A percentile compares a stretch with the other conserved stretches of the same genome.
Evolutionary conservation across 2,113 vertebrate genomes (phyloP).

Genomic region (Chlorodrepanis virens): DNA sequence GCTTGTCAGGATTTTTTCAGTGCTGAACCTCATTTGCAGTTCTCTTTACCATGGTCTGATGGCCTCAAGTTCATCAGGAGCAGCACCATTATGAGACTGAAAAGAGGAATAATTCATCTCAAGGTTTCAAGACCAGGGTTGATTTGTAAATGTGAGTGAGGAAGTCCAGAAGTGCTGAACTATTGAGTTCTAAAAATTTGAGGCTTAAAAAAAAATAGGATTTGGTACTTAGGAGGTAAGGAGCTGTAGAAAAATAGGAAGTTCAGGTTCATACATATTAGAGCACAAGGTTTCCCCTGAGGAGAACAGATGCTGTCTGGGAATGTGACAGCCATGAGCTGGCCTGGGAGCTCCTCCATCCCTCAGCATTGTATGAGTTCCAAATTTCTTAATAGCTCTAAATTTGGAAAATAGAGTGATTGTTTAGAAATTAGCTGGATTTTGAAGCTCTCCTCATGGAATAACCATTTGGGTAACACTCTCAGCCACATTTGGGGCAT

Average conservation of each 20-base stretch:
- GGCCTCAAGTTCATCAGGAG: neutral
- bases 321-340: neutral
- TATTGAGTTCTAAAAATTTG: neutral
- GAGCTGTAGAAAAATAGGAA: neutral
- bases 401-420: neutral
- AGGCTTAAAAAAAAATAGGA: neutral
- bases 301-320: neutral
- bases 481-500: neutral
- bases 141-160: neutral
- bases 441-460: neutral
- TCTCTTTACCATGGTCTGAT: neutral
- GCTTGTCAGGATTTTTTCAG: neutral
- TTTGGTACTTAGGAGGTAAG: neutral
- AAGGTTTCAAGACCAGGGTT: neutral
- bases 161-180: neutral
- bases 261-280: neutral
- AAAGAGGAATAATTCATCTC: neutral
- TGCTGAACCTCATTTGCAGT: neutral
- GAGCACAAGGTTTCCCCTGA: neutral
- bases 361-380: neutral
- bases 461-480: neutral
- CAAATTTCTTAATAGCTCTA: neutral
- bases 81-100: neutral
- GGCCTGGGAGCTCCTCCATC: neutral
- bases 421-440: neutral